Evolutionary conservation across 2,113 vertebrate genomes (phyloP), one percentile per base, ranked within the genome.

Genomic region (Crotalus helleri): DNA sequence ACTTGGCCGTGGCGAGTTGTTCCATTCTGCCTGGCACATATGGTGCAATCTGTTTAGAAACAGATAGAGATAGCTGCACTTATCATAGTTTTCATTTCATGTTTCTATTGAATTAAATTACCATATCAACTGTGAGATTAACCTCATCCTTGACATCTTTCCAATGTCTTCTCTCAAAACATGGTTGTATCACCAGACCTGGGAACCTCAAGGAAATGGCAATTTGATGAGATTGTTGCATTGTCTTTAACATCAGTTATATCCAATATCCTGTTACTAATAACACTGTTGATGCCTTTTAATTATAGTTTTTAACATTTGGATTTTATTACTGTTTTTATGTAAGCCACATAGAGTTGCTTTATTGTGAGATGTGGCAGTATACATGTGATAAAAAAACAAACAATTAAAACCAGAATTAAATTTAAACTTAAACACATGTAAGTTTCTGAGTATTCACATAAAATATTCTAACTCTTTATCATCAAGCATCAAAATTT

Each of bases 401-500:
- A 74, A 39, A 17, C 15, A 19, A 33, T 64, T 95, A 88, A 15
- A 49, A 92, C 29, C 44, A 90, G 94, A 11, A 0, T 39, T 54
- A 54, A 15, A 26, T 81, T 49, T 44, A 12, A 26, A 13, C 29
- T 85, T 29, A 12, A 12, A 49, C 93, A 93, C 87, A 10, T 94
- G 92, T 89, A 88, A 95, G 51, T 74, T 64, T 91, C 94, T 81
- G 74, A 44, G 54, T 29, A 23, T 0, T 92, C 51, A 94, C 33
- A 61, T 85, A n/a, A 57, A 85, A 2, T 93, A 46, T 74, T 94
- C 59, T 86, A 91, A 55, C 97, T 96, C 93, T 94, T 97, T 97
- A 61, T 81, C 90, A 92, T 95, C 95, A 88, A 99, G 99, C 99
- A 99, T 95, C 98, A 99, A 94, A 99, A 99, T 98, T 99, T 99